Base-by-base conservation (phyloP, 2,797 vertebrate species). In the Acomys russatus region DNA sequence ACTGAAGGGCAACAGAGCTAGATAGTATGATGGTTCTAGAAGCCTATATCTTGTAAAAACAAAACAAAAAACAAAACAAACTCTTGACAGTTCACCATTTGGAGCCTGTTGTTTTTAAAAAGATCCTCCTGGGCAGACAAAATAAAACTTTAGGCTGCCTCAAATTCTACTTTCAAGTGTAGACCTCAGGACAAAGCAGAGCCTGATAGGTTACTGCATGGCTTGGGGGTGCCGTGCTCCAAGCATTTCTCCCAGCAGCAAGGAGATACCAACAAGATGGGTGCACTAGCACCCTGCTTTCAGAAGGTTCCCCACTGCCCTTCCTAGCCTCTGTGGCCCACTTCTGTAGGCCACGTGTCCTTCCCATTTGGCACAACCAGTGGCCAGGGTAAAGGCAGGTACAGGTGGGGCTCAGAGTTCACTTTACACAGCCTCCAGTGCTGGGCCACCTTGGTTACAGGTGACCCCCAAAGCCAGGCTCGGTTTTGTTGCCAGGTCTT, bases 81-180 rank as follows among this genome's bases (percentile, higher is more conserved):
- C 64, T 96, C 68, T 56, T 83, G 73, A 25, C 59, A 56, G n/a
- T 56, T 96, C 84, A 85, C 73, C 70, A 35, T 94, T 87, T 91
- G 74, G 56, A 88, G 79, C 14, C 49, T 28, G 63, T n/a, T 92
- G 66, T 66, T 56, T 71, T 54, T 90, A 82, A 59, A 64, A 96
- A 93, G 64, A 94, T 38, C 28, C 23, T 92, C 71, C 9, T 3
- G 14, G 82, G 20, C 71, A 85, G 80, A 79, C 49, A 83, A 92
- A 88, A n/a, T 82, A 74, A 66, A 59, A 86, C 30, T 61, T 28
- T 18, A 23, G 70, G 80, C 15, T 22, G 54, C 54, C 17, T 33
- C 74, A 35, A 61, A n/a, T 25, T 63, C 86, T 22, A 15, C 6
- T 30, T 35, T 87, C 35, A 54, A 33, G 0, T 5, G 79, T 17